These are phyloP conservation scores for Atrichornis clamosus DNA, from an alignment of 2,113 vertebrate species.

Conservation along the genomic window DNA sequence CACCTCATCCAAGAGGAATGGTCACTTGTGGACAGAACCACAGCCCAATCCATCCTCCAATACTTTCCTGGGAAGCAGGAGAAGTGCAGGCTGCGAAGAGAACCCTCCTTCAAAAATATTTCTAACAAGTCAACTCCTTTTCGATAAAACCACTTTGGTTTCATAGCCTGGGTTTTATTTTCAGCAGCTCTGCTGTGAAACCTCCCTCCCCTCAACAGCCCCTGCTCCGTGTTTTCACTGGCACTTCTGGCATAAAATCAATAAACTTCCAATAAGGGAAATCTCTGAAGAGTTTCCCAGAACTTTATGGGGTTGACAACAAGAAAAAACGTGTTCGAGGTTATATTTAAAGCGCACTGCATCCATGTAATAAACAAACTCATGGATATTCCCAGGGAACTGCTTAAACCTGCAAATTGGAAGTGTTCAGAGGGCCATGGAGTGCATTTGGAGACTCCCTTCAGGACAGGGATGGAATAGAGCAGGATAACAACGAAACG, in stretches of 20 bases:
- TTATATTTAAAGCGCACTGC: neutral
- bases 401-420: neutral
- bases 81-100: neutral
- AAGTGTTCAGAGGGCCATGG: neutral
- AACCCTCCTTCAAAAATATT: neutral
- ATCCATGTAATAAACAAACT: neutral
- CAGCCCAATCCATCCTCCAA: fast-evolving
- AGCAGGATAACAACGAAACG: neutral
- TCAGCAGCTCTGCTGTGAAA: neutral
- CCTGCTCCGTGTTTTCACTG: neutral
- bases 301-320: neutral
- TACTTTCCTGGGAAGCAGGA: neutral
- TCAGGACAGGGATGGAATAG: neutral
- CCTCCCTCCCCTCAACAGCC: neutral
- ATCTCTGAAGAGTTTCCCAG: neutral
- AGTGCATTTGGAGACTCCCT: neutral
- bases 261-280: neutral
- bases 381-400: neutral
- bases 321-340: neutral
- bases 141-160: neutral
- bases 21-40: neutral
- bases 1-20: fast-evolving
- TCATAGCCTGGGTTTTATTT: neutral
- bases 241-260: neutral
- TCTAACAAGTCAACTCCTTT: neutral